Evolutionary conservation across 2,888 invertebrate genomes (phyloP).

Genomic region (Zaprionus bogoriensis): DNA sequence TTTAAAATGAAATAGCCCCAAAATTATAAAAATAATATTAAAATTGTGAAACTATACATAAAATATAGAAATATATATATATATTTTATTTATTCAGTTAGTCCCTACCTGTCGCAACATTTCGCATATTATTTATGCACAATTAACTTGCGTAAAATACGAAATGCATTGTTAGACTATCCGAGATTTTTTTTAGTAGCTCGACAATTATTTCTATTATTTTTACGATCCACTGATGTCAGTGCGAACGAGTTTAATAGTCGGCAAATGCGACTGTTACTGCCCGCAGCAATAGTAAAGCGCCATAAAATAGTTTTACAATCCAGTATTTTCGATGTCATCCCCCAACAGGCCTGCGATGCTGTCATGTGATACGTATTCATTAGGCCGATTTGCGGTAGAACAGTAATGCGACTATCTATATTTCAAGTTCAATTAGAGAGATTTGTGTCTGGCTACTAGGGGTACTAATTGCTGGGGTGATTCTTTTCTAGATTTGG

Average conservation of each 20-base stretch:
- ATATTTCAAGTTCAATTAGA: not conserved
- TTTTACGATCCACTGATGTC: constrained; percentile 11
- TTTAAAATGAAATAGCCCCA: too few relatives aligned
- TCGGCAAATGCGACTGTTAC: not conserved
- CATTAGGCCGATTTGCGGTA: not conserved
- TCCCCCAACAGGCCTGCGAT: not conserved
- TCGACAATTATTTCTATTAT: constrained; percentile 8
- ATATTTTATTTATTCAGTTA: too few relatives aligned
- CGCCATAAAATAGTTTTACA: not conserved
- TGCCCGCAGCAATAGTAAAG: not conserved
- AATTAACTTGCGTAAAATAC: not conserved
- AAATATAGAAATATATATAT: too few relatives aligned
- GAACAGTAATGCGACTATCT: not conserved
- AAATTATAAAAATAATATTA: too few relatives aligned
- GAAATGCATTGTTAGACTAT: not conserved
- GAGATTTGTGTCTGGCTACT: not conserved
- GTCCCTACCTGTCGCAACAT: too few relatives aligned
- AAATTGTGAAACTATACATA: too few relatives aligned
- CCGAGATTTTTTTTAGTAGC: not conserved
- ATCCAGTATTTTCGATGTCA: too few relatives aligned
- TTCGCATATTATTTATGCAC: too few relatives aligned
- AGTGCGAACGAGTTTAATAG: not conserved
- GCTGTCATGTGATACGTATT: constrained; percentile 2
- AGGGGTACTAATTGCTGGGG: not conserved
- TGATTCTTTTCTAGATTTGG: not conserved